phyloP scores from a whole-genome alignment of 1,140 invertebrate genomes.

The Trissolcus basalis region DNA sequence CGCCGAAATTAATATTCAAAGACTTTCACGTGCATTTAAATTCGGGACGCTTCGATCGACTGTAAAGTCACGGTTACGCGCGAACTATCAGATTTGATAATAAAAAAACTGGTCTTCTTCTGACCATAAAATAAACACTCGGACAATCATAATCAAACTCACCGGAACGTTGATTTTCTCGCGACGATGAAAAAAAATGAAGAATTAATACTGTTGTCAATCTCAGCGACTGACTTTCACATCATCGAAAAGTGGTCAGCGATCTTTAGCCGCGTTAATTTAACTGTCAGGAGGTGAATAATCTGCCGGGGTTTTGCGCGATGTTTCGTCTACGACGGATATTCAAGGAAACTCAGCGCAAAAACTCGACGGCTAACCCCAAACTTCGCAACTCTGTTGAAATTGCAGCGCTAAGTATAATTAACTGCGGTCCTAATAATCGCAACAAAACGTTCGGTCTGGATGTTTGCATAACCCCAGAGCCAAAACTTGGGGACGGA shows the following conservation, averaged over 20 bases:
- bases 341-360: conserved; percentile 8
- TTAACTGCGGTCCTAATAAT: conserved; percentile 21
- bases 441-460: conserved; percentile 20
- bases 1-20: conserved; percentile 47
- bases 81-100: too few species aligned
- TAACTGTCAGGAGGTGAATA: conserved; percentile 54
- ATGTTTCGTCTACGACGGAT: conserved; percentile 18
- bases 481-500: too few species aligned
- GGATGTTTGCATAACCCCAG: too few species aligned
- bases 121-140: conserved; percentile 23
- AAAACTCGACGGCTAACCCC: conserved; percentile 6
- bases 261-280: conserved; percentile 38
- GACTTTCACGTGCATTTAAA: conserved; percentile 46
- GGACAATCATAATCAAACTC: not conserved
- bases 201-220: conserved; percentile 51
- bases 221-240: conserved; percentile 28
- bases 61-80: too few species aligned
- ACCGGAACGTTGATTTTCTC: not conserved
- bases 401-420: conserved; percentile 32
- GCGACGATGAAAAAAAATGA: conserved; percentile 11
- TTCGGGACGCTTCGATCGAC: conserved; percentile 6
- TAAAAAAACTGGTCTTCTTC: not conserved
- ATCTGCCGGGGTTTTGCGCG: conserved; percentile 33
- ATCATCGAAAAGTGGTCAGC: conserved; percentile 29
- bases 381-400: conserved; percentile 35